These are phyloP conservation scores for Caenorhabditis inopinata DNA, from an alignment of 1,140 invertebrate species.

Conservation along the genomic window DNA sequence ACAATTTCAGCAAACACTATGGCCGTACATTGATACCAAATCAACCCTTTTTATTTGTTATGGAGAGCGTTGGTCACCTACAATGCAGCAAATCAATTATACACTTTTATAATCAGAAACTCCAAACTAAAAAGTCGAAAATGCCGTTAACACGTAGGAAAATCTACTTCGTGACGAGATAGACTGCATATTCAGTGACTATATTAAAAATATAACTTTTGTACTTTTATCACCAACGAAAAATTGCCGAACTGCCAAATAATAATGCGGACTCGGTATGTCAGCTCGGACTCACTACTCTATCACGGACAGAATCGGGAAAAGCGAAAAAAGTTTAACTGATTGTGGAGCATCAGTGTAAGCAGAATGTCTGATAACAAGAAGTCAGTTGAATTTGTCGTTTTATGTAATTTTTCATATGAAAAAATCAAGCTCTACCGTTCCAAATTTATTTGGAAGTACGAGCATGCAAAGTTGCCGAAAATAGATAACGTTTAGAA, in stretches of 20 bases:
- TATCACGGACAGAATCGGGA: constrained; percentile 11
- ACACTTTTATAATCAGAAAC: constrained; percentile 1
- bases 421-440: neutral
- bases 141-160: neutral
- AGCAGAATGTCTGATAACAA: neutral
- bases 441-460: neutral
- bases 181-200: neutral
- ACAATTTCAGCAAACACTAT: neutral
- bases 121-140: neutral
- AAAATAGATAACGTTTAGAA: too few species aligned
- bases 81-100: neutral
- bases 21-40: neutral
- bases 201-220: neutral
- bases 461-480: too few species aligned
- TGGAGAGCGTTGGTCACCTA: neutral
- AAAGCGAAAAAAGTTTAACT: constrained; percentile 1
- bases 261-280: neutral
- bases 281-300: neutral
- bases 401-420: constrained; percentile 21
- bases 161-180: too few species aligned
- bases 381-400: neutral
- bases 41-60: constrained; percentile 5
- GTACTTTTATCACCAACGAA: neutral
- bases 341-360: constrained; percentile 16
- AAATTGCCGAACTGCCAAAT: neutral